Percentiles rank a stretch among this genome's conserved stretches.
Evolutionary conservation across 37 sponge, comb jelly and placozoan genomes (phyloP).

Genomic region (Diacarnus erythraeanus): DNA sequence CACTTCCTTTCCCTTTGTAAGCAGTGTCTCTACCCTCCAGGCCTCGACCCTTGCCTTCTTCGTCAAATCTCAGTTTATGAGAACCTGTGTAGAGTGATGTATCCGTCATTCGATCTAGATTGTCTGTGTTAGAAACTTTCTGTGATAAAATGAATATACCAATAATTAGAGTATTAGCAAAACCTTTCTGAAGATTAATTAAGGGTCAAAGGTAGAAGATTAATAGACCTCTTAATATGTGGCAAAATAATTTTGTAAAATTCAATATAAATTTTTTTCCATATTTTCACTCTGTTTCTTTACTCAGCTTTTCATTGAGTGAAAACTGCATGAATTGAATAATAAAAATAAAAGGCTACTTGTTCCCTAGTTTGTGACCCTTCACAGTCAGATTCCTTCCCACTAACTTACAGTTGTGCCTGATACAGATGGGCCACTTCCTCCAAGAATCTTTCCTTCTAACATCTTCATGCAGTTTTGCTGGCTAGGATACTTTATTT

Average conservation of each 20-base stretch:
- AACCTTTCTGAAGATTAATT: no score
- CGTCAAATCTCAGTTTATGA: slow-evolving; percentile 90
- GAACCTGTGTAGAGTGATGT: slow-evolving; percentile 86
- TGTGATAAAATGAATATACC: not conserved
- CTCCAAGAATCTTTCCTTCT: slow-evolving; percentile 6
- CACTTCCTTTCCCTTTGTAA: slow-evolving; percentile 49
- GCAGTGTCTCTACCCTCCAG: slow-evolving; percentile 79
- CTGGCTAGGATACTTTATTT: slow-evolving; percentile 79
- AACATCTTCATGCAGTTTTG: slow-evolving; percentile 39
- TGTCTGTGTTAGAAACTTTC: slow-evolving; percentile 15
- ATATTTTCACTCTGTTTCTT: no score
- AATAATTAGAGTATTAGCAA: no score
- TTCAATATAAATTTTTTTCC: not conserved
- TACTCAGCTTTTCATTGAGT: no score
- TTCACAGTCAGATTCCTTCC: not conserved
- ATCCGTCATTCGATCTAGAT: slow-evolving; percentile 77
- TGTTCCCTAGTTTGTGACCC: not conserved
- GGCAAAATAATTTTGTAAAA: not conserved
- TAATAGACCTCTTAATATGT: not conserved
- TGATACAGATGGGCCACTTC: slow-evolving; percentile 34
- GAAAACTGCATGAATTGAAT: no score
- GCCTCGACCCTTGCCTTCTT: slow-evolving; percentile 85
- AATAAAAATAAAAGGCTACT: not conserved
- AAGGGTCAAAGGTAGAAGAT: no score
- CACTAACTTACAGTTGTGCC: slow-evolving; percentile 68